These are phyloP conservation scores for Hermatobates lingyangjiaoensis DNA, from an alignment of 1,140 invertebrate genomes.

Conservation along the genomic window DNA sequence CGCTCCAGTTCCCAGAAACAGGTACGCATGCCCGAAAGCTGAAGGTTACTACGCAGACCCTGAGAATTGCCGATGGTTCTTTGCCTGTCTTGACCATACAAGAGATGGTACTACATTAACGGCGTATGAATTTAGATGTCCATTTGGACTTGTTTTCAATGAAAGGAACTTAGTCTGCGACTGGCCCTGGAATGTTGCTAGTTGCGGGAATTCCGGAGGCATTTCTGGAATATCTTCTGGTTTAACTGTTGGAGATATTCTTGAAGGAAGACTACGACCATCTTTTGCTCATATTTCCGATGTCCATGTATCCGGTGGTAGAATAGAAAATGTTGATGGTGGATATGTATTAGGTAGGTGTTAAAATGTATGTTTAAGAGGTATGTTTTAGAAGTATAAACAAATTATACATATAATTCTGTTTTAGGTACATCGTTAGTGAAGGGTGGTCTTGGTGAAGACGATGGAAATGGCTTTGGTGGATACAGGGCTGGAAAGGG, in stretches of 20 bases:
- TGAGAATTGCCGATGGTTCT: conserved; percentile 71
- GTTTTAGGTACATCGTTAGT: too few relatives aligned
- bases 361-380: background rate
- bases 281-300: conserved; percentile 18
- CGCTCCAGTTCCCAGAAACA: conserved; percentile 39
- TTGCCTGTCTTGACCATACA: conserved; percentile 58
- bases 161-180: conserved; percentile 49
- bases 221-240: conserved; percentile 6
- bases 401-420: background rate
- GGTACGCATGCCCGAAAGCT: conserved; percentile 38
- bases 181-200: conserved; percentile 46
- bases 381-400: background rate
- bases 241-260: conserved; percentile 14
- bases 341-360: conserved; percentile 17
- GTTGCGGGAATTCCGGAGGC: conserved; percentile 12
- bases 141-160: conserved; percentile 62
- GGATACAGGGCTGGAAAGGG: background rate
- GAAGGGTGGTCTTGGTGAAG: too few relatives aligned
- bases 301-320: conserved; percentile 18
- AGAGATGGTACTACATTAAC: conserved; percentile 34
- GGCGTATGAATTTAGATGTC: conserved; percentile 66
- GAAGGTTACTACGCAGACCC: conserved; percentile 58
- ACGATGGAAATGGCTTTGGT: too few relatives aligned
- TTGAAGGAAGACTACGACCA: conserved; percentile 16
- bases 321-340: conserved; percentile 15